Evolutionary conservation across 2,797 vertebrate genomes (phyloP).

Genomic region (Austrolebias charrua): DNA sequence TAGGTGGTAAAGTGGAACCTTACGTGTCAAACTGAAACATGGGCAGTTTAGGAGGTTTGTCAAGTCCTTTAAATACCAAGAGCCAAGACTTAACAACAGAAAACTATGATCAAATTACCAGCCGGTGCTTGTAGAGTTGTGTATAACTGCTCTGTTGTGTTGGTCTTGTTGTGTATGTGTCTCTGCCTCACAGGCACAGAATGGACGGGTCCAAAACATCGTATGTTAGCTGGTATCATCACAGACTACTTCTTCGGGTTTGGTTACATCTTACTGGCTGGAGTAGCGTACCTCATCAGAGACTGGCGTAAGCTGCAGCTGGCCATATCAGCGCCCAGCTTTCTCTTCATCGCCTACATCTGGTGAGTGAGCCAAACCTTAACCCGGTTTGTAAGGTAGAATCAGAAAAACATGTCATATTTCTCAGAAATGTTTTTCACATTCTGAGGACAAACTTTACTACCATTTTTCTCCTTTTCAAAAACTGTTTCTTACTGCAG

Average conservation of each 20-base stretch:
- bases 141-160: background rate
- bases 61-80: too few species aligned
- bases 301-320: constrained; percentile 87
- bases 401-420: background rate
- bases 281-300: constrained; percentile 78
- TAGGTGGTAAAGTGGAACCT: too few species aligned
- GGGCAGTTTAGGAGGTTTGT: too few species aligned
- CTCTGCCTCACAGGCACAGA: constrained; percentile 77
- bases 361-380: constrained; percentile 71
- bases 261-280: constrained; percentile 82
- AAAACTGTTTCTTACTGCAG: too few species aligned
- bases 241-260: constrained; percentile 78
- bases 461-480: too few species aligned
- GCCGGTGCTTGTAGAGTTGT: too few species aligned
- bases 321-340: constrained; percentile 71
- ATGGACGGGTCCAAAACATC: constrained; percentile 80
- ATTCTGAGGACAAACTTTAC: background rate
- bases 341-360: constrained; percentile 79
- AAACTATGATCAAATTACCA: too few species aligned
- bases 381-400: background rate
- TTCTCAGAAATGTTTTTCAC: background rate
- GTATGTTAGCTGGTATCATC: constrained; percentile 76
- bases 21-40: too few species aligned
- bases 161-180: background rate
- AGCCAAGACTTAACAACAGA: too few species aligned